Evolutionary conservation across 2,113 vertebrate species (phyloP).

Genomic region (Mormyrus iriodes): DNA sequence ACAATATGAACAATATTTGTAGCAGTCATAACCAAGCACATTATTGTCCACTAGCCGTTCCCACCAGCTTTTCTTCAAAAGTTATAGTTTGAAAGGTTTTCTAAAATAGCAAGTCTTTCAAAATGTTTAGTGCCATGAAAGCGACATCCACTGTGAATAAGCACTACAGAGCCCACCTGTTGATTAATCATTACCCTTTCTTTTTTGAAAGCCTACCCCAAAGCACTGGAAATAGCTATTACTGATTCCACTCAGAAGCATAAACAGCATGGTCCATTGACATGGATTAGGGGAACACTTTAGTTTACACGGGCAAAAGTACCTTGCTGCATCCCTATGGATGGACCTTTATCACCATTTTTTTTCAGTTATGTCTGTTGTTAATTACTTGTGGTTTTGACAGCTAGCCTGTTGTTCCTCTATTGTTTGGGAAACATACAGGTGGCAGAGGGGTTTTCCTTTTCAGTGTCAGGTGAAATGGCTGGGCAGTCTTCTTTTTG

Average conservation of each 20-base stretch:
- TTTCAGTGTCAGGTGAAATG: slow-evolving; percentile 7
- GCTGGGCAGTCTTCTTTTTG: neutral
- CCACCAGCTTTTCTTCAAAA: neutral
- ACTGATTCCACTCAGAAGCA: neutral
- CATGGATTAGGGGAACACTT: slow-evolving; percentile 5
- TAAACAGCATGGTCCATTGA: neutral
- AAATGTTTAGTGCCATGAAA: neutral
- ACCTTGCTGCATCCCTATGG: neutral
- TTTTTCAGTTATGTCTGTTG: neutral
- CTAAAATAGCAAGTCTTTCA: neutral
- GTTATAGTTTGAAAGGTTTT: neutral
- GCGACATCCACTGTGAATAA: neutral
- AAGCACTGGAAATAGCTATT: neutral
- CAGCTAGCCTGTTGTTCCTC: neutral
- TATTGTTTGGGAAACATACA: neutral
- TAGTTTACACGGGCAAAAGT: slow-evolving; percentile 6
- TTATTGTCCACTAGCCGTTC: neutral
- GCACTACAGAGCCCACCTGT: neutral
- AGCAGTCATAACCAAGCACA: slow-evolving; percentile 6
- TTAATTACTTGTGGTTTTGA: slow-evolving; percentile 11
- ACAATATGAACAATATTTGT: slow-evolving; percentile 8
- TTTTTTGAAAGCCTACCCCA: neutral
- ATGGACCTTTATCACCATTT: neutral
- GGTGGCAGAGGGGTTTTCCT: neutral
- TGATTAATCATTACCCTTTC: neutral